Conservation (phyloP, 2,888 invertebrate genomes). For the Micoletzkya japonica region DNA sequence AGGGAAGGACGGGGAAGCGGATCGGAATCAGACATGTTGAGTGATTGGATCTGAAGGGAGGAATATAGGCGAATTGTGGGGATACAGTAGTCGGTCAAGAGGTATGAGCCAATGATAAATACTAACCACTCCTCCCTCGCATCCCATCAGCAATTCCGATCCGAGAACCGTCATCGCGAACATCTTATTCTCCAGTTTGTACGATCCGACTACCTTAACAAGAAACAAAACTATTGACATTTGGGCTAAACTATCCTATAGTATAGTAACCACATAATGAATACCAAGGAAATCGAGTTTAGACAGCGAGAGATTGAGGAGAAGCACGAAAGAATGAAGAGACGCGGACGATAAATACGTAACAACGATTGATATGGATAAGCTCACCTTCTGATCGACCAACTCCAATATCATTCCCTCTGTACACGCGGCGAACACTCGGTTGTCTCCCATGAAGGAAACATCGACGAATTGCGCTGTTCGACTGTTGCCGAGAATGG, state of each 20-base stretch:
- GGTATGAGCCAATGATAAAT: too few species aligned
- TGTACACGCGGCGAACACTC: slow-evolving; percentile 11
- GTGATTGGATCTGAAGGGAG: slow-evolving; percentile 11
- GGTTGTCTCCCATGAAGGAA: slow-evolving; percentile 1
- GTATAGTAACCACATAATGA: too few species aligned
- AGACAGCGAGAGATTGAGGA: neutral
- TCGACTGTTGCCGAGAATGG: slow-evolving; percentile 4
- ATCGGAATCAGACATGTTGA: neutral
- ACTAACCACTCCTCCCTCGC: slow-evolving; percentile 7
- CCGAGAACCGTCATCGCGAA: neutral
- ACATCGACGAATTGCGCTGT: slow-evolving; percentile 11
- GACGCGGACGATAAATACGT: neutral
- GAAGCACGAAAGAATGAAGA: too few species aligned
- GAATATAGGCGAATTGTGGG: too few species aligned
- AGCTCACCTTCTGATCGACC: slow-evolving; percentile 21
- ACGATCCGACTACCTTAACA: neutral
- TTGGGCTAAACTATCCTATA: too few species aligned
- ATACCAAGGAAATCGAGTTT: too few species aligned
- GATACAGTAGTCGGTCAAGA: too few species aligned
- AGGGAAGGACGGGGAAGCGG: neutral
- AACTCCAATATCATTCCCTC: slow-evolving; percentile 15
- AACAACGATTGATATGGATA: neutral
- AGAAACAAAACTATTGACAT: neutral
- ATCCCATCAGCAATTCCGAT: slow-evolving; percentile 2
- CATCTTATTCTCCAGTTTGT: slow-evolving; percentile 17